Conservation (phyloP, 2,888 invertebrate genomes). For the Colletes collaris region DNA sequence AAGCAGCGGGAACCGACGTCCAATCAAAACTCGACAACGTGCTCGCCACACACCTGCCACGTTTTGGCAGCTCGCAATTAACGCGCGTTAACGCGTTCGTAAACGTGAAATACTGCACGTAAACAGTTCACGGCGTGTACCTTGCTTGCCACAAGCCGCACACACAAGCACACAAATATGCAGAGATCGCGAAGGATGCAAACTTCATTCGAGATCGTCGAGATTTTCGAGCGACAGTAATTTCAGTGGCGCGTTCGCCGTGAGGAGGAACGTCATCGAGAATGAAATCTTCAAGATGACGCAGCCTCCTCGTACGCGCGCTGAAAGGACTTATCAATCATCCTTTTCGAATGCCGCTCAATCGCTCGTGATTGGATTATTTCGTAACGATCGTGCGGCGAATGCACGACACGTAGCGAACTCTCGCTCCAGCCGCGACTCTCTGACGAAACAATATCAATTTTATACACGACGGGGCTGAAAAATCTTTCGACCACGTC, state of each 20-base stretch:
- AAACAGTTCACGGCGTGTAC: background rate
- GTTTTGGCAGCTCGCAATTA: slow-evolving; percentile 45
- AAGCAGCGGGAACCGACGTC: background rate
- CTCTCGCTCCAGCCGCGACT: background rate
- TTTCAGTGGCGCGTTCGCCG: slow-evolving; percentile 6
- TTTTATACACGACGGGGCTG: slow-evolving; percentile 12
- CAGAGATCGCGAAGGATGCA: background rate
- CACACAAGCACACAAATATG: background rate
- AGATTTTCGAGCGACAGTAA: slow-evolving; percentile 18
- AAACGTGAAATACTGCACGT: slow-evolving; percentile 22
- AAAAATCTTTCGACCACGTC: slow-evolving; percentile 18
- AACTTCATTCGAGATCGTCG: background rate
- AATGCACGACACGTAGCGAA: slow-evolving; percentile 25
- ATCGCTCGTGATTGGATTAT: slow-evolving; percentile 49
- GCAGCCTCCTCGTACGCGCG: slow-evolving; percentile 41
- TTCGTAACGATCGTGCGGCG: slow-evolving; percentile 46
- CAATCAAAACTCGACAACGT: background rate
- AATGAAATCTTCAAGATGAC: slow-evolving; percentile 56
- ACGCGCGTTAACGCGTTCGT: slow-evolving; percentile 18
- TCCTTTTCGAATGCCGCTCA: slow-evolving; percentile 40
- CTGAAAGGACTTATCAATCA: slow-evolving; percentile 50
- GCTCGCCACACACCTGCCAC: slow-evolving; percentile 12
- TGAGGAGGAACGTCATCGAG: slow-evolving; percentile 24
- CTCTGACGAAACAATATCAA: slow-evolving; percentile 35
- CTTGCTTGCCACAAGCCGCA: background rate